Evolutionary conservation across 2,113 vertebrate species (phyloP).

Genomic region (Crotophaga sulcirostris): DNA sequence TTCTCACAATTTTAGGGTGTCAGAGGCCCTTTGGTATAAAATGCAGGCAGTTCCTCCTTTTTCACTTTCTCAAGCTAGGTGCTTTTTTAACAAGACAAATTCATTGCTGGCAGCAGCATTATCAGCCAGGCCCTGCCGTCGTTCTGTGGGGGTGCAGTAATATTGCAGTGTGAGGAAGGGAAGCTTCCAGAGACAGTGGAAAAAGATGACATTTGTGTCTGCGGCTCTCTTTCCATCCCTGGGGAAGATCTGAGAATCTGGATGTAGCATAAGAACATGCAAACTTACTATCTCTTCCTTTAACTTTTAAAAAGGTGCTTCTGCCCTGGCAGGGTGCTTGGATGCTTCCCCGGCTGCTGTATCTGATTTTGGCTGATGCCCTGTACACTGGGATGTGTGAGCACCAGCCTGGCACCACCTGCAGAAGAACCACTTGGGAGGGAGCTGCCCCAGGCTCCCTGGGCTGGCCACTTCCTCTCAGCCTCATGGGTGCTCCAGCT

Average conservation of each 20-base stretch:
- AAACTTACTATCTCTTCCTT: neutral
- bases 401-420: neutral
- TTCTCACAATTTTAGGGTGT: neutral
- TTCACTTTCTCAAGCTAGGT: neutral
- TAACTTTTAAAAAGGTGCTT: neutral
- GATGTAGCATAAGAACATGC: neutral
- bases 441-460: neutral
- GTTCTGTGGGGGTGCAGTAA: neutral
- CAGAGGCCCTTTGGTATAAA: neutral
- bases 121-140: neutral
- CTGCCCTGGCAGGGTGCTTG: neutral
- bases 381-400: neutral
- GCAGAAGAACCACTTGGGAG: neutral
- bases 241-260: neutral
- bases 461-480: neutral
- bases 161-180: neutral
- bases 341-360: neutral
- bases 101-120: neutral
- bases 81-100: neutral
- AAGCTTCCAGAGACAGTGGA: neutral
- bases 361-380: neutral
- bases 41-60: neutral
- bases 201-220: neutral
- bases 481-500: neutral
- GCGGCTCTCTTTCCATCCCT: neutral